A percentile compares a stretch with the other conserved stretches of the same genome.
phyloP scores from a whole-genome alignment of 2,888 invertebrate genomes.

The Agrotis clavis region DNA sequence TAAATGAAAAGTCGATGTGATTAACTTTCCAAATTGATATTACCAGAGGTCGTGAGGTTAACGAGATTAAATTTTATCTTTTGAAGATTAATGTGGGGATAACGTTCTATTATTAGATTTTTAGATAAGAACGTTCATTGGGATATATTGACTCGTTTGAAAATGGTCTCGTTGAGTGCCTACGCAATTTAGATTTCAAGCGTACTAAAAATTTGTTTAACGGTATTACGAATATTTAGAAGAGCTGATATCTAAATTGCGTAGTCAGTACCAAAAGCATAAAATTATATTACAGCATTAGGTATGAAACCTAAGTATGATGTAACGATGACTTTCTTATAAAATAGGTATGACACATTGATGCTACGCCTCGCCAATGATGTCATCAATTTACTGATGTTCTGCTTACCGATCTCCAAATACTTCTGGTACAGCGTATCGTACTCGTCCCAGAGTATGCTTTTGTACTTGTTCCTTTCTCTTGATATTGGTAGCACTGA shows the following conservation, averaged over 20 bases:
- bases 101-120: conserved; percentile 47
- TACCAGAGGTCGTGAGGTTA: conserved; percentile 63
- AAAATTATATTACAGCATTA: too few species aligned
- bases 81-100: conserved; percentile 60
- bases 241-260: neutral
- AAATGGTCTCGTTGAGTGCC: conserved; percentile 8
- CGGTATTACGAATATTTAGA: neutral
- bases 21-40: conserved; percentile 77
- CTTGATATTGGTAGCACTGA: conserved; percentile 95
- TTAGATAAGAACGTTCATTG: conserved; percentile 26
- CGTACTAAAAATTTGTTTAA: neutral
- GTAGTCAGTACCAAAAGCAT: neutral
- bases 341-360: neutral
- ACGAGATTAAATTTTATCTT: conserved; percentile 70
- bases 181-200: conserved; percentile 13
- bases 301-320: too few species aligned
- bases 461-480: conserved; percentile 96
- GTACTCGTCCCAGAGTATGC: conserved; percentile 97
- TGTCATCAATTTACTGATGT: neutral
- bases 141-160: conserved; percentile 25
- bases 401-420: conserved; percentile 96
- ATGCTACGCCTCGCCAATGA: neutral
- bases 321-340: neutral
- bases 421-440: conserved; percentile 98
- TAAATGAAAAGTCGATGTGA: conserved; percentile 71